A percentile compares a stretch with the other conserved stretches of the same genome.
These are phyloP conservation scores for Temnothorax rugatulus DNA, from an alignment of 2,888 invertebrate genomes.

Conservation along the genomic window DNA sequence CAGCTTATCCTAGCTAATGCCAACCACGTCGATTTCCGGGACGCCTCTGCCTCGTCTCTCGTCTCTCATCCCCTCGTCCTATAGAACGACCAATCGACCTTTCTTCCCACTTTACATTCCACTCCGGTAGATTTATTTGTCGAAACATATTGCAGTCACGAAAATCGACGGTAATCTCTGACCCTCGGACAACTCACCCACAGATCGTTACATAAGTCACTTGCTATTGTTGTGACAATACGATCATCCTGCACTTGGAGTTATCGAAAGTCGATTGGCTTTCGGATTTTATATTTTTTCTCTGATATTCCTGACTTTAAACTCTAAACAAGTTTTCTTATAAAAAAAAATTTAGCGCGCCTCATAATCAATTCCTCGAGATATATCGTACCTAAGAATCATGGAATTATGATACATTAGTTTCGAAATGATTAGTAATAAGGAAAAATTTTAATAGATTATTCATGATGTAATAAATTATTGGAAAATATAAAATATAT, in stretches of 20 bases:
- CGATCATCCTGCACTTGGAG: constrained; percentile 6
- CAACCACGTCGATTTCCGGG: constrained; percentile 71
- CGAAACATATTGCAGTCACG: constrained; percentile 71
- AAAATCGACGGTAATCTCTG: constrained; percentile 72
- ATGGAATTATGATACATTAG: not conserved
- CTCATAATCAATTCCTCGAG: not conserved
- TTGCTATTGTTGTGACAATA: constrained; percentile 63
- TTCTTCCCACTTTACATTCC: constrained; percentile 73
- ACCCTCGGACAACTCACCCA: constrained; percentile 62
- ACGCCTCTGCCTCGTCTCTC: constrained; percentile 27
- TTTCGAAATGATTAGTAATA: not conserved
- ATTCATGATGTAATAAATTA: constrained; percentile 12
- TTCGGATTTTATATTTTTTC: constrained; percentile 52
- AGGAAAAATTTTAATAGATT: constrained; percentile 12
- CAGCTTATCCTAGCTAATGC: constrained; percentile 69
- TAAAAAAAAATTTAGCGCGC: too few relatives aligned
- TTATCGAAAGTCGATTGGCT: constrained; percentile 63
- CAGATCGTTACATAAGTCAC: constrained; percentile 56
- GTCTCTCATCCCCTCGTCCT: constrained; percentile 13
- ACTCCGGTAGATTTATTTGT: constrained; percentile 75
- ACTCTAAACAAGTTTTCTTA: constrained; percentile 7
- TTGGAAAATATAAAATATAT: not conserved
- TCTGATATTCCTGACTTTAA: not conserved
- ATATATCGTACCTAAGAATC: not conserved
- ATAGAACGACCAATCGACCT: constrained; percentile 64